phyloP scores from a whole-genome alignment of 2,888 invertebrate genomes.

The Unio delphinus region DNA sequence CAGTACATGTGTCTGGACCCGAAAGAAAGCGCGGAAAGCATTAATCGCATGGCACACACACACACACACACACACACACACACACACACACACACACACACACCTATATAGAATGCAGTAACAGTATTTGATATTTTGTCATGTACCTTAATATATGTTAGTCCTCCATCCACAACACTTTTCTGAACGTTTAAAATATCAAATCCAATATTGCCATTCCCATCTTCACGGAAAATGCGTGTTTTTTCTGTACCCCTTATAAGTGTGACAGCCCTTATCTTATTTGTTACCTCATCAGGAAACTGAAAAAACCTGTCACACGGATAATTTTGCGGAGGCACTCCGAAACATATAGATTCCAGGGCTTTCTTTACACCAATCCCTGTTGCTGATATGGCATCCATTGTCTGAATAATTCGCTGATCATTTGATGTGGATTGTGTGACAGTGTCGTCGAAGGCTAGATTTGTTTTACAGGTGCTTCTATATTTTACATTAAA shows the following conservation, averaged over 20 bases:
- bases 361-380: slow-evolving; percentile 42
- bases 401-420: slow-evolving; percentile 51
- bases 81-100: no score
- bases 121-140: slow-evolving; percentile 15
- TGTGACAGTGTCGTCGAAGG: slow-evolving; percentile 23
- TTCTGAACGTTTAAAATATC: slow-evolving; percentile 51
- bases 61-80: no score
- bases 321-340: slow-evolving; percentile 24
- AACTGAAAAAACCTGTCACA: slow-evolving; percentile 37
- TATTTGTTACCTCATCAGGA: slow-evolving; percentile 13
- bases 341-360: slow-evolving; percentile 38
- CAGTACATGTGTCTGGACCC: no score
- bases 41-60: no score
- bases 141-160: slow-evolving; percentile 32
- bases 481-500: slow-evolving; percentile 40
- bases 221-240: slow-evolving; percentile 48
- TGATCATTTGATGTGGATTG: slow-evolving; percentile 39
- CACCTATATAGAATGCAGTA: not conserved
- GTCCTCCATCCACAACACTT: slow-evolving; percentile 1
- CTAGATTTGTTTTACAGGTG: slow-evolving; percentile 22
- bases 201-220: slow-evolving; percentile 60
- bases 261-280: slow-evolving; percentile 18
- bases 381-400: slow-evolving; percentile 54
- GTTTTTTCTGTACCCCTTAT: slow-evolving; percentile 14
- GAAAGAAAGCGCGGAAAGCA: no score